Evolutionary conservation across 2,797 vertebrate species (phyloP), one percentile per base, ranked within the genome.

Genomic region (Silurus lanzhouensis): DNA sequence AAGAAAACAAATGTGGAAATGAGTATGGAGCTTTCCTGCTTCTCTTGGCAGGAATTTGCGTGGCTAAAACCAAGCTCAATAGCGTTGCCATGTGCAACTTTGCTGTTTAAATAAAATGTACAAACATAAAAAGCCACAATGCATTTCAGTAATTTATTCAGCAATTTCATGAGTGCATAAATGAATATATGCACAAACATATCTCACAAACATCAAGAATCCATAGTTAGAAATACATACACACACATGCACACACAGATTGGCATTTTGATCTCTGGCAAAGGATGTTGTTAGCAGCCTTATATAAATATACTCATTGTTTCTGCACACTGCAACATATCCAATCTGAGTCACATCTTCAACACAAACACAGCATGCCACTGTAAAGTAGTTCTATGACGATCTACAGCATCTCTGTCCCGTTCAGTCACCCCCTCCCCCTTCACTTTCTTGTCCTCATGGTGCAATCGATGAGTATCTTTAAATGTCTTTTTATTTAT

Each of bases 391-490:
- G 22, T 20, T 48, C 79, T 77, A 63, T 3, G 48, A 60, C 14
- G 4, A 79, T 71, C 75, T 79, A 71, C 75, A n/a, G 19, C 84
- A 67, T 83, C 74, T 79, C 17, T 58, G 17, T 58, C 48, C n/a
- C 70, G 5, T 63, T 66, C 63, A 17, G 15, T 77, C 38, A 52
- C 79, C 15, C 12, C 31, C 46, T 52, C 72, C 38, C 38, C 38
- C 38, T 38, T 38, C 48, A 52, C 8, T 10, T 52, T 79, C 38
- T 44, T 10, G 17, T 86, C 72, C 74, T 61, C n/a, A 61, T 82
- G 63, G 72, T 77, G 25, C 57, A 77, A 78, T 83, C 57, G 46
- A 83, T 83, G 44, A 86, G 66, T 81, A 79, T 74, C 82, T 80
- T 83, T 58, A 86, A 83, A 74, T 72, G 27, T 44, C 27, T 58